phyloP scores from a whole-genome alignment of 2,888 invertebrate genomes.

The Rhamnusium bicolor region DNA sequence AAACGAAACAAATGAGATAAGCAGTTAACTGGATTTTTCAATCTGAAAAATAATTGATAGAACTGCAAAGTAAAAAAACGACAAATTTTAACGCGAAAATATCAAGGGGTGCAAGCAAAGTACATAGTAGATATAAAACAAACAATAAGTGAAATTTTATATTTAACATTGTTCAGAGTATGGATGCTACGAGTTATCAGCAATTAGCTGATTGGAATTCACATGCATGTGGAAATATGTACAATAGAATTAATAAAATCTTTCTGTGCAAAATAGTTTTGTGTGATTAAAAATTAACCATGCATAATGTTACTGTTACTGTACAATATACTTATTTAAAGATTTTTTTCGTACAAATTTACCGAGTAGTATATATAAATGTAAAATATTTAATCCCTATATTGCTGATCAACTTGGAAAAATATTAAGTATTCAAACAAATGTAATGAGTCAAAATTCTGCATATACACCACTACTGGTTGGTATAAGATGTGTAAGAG shows the following conservation, averaged over 20 bases:
- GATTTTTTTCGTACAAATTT: too few relatives aligned
- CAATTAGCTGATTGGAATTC: slow-evolving; percentile 68
- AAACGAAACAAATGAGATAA: slow-evolving; percentile 45
- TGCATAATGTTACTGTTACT: too few relatives aligned
- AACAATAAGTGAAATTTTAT: slow-evolving; percentile 63
- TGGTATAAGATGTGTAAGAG: too few relatives aligned
- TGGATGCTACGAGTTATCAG: slow-evolving; percentile 58
- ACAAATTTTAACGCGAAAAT: slow-evolving; percentile 32
- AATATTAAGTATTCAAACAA: too few relatives aligned
- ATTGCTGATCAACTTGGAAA: too few relatives aligned
- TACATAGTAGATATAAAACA: slow-evolving; percentile 16
- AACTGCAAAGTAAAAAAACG: slow-evolving; percentile 35
- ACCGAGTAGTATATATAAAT: too few relatives aligned
- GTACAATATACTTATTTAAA: too few relatives aligned
- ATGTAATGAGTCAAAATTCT: too few relatives aligned
- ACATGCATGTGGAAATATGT: slow-evolving; percentile 57
- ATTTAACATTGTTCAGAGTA: slow-evolving; percentile 62
- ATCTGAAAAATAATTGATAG: slow-evolving; percentile 48
- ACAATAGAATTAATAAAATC: slow-evolving; percentile 64
- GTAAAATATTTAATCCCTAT: too few relatives aligned
- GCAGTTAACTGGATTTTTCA: slow-evolving; percentile 41
- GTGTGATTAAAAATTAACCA: too few relatives aligned
- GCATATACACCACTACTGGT: too few relatives aligned
- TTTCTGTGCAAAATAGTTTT: slow-evolving; percentile 35
- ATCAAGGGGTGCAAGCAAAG: slow-evolving; percentile 30